Conservation (phyloP, 2,113 vertebrate species). For the Leptodactylus fuscus region DNA sequence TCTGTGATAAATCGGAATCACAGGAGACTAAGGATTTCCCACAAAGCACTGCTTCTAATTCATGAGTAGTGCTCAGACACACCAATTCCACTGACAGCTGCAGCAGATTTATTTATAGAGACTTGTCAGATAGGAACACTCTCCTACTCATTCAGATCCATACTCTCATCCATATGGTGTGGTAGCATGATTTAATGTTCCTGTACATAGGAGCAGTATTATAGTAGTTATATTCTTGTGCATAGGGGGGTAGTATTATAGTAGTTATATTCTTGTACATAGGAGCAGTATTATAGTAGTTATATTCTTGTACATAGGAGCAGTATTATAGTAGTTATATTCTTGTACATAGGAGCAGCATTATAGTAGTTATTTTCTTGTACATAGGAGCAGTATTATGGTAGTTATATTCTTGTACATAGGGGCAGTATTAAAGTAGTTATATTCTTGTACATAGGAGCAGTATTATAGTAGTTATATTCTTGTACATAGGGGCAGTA, state of each 20-base stretch:
- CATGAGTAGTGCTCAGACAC: background rate
- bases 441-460: background rate
- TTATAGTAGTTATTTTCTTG: background rate
- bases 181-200: background rate
- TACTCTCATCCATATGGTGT: background rate
- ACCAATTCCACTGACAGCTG: conserved; percentile 5
- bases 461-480: conserved; percentile 2
- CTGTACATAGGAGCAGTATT: background rate
- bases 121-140: background rate
- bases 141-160: background rate
- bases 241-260: background rate
- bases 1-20: conserved; percentile 17
- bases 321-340: conserved; percentile 2
- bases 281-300: background rate
- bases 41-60: conserved; percentile 28
- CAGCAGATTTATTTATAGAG: background rate
- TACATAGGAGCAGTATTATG: background rate
- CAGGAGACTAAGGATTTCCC: background rate
- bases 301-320: background rate
- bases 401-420: background rate
- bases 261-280: background rate
- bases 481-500: conserved; percentile 1
- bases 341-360: background rate
- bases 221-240: background rate
- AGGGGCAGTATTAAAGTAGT: background rate